phyloP scores from a whole-genome alignment of 1,140 invertebrate genomes.

The Ruditapes philippinarum region DNA sequence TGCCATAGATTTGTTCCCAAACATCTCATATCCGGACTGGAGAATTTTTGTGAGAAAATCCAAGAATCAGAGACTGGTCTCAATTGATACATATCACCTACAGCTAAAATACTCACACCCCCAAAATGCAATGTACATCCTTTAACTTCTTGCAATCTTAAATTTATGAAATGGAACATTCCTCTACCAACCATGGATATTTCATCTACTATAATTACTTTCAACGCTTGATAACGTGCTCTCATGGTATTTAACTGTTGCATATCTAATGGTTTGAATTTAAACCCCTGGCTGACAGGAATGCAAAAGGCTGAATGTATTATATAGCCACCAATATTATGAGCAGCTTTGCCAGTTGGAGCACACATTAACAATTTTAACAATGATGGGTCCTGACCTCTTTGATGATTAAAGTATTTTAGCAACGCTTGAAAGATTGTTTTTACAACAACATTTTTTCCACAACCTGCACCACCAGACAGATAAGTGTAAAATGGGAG shows the following conservation, averaged over 20 bases:
- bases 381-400: conserved; percentile 27
- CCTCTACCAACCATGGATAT: conserved; percentile 68
- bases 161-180: conserved; percentile 65
- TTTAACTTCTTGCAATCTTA: conserved; percentile 65
- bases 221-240: conserved; percentile 24
- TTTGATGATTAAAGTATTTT: conserved; percentile 50
- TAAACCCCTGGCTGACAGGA: conserved; percentile 63
- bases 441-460: conserved; percentile 57
- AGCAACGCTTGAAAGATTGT: conserved; percentile 51
- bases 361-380: conserved; percentile 63
- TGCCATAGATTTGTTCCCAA: conserved; percentile 73
- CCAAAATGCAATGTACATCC: conserved; percentile 60
- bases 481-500: conserved; percentile 49
- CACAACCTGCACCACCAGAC: conserved; percentile 45
- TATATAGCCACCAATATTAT: conserved; percentile 65
- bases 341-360: conserved; percentile 74
- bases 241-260: conserved; percentile 61
- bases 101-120: conserved; percentile 66
- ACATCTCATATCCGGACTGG: not conserved
- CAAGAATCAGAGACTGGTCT: conserved; percentile 66
- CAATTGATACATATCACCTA: conserved; percentile 70
- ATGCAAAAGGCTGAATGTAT: conserved; percentile 70
- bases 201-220: conserved; percentile 66
- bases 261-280: conserved; percentile 68
- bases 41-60: conserved; percentile 12